Evolutionary conservation across 2,888 invertebrate genomes (phyloP), one percentile per base, ranked within the genome.

Genomic region (Kuschelorhynchus macadamiae): DNA sequence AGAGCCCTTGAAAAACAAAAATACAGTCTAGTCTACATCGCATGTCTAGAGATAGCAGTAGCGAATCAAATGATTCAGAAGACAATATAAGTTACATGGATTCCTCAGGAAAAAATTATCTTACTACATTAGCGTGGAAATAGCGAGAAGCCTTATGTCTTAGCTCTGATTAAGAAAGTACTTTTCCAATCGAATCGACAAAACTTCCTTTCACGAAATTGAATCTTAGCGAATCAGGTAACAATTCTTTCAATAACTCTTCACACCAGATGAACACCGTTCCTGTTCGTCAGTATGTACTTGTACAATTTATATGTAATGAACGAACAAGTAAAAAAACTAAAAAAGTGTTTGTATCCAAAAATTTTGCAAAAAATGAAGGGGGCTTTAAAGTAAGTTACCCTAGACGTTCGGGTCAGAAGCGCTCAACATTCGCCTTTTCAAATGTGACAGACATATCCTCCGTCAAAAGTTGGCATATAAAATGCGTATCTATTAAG

Each of bases 361-460:
- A 42, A 42, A 42, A 42, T 42, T 14, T 14, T 42, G 8, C 42
- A 8, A 42, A 42, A 14, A 14, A 42, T 14, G 42, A 42, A 42
- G 16, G 2, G 1, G 12, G 42, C 42, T 42, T 42, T 42, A 14
- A n/a, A 42, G 42, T 42, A n/a, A 42, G 42, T 42, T 42, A n/a
- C n/a, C n/a, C n/a, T n/a, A n/a, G n/a, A n/a, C n/a, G n/a, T n/a
- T n/a, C n/a, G n/a, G n/a, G n/a, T n/a, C n/a, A n/a, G n/a, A n/a
- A n/a, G 14, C 42, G 14, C 14, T 42, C 12, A 42, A 42, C 42
- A 14, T 42, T 42, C 17, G 16, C 14, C 14, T 42, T 42, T 14
- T 16, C 42, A 3, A 12, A 42, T 14, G 42, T 42, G 8, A 16
- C n/a, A 39, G 39, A 39, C 39, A 39, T 39, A 39, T 5, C 39